These are phyloP conservation scores for Caradrina clavipalpis DNA, from an alignment of 2,888 invertebrate species.

Conservation along the genomic window DNA sequence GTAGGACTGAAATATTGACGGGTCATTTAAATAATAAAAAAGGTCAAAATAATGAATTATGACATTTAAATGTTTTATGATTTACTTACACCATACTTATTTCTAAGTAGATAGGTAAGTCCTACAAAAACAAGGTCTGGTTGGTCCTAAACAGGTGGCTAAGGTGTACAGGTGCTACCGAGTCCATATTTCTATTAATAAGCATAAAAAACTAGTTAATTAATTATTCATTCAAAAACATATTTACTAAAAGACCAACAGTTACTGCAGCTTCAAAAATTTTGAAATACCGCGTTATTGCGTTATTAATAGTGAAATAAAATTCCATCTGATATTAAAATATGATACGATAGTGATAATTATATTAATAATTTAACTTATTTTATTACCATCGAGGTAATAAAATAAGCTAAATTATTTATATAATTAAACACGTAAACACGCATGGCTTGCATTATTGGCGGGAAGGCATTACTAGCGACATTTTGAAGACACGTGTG, in stretches of 20 bases:
- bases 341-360: conserved; percentile 46
- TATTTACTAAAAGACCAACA: conserved; percentile 20
- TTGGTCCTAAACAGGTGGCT: conserved; percentile 20
- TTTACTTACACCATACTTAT: background rate
- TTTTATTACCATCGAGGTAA: conserved; percentile 9
- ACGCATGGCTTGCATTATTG: conserved; percentile 44
- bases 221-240: conserved; percentile 40
- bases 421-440: conserved; percentile 46
- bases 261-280: conserved; percentile 34
- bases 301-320: conserved; percentile 52
- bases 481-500: conserved; percentile 55
- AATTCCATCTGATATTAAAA: conserved; percentile 49
- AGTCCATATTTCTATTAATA: conserved; percentile 6
- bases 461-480: conserved; percentile 32
- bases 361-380: too few relatives aligned
- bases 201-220: conserved; percentile 24
- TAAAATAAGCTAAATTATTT: conserved; percentile 56
- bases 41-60: background rate
- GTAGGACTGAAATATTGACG: background rate
- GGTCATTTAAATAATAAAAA: background rate
- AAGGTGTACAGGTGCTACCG: conserved; percentile 7
- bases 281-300: conserved; percentile 39
- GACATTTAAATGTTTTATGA: background rate
- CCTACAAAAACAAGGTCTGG: background rate
- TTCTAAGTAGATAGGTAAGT: background rate